A percentile compares a stretch with the other conserved stretches of the same genome.
Conservation (phyloP, 1,140 invertebrate species). For the Bombus polaris region DNA sequence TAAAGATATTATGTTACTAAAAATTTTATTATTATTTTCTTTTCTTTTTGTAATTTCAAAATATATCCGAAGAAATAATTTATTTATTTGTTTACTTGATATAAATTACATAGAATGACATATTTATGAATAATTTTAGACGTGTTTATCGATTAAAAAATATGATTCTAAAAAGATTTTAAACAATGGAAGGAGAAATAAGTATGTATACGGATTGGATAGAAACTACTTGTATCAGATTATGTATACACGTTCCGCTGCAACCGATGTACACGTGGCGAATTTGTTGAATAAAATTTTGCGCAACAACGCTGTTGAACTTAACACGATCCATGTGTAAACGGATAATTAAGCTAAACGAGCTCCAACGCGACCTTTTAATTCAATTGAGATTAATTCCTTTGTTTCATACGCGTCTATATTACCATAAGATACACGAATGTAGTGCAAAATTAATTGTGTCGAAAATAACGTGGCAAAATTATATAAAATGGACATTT, state of each 20-base stretch:
- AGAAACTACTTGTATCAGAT: not conserved
- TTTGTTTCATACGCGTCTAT: conserved; percentile 22
- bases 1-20: not conserved
- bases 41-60: not conserved
- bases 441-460: not conserved
- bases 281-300: conserved; percentile 36
- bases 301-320: not conserved
- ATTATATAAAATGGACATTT: not conserved
- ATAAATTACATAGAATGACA: not conserved
- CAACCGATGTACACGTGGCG: not conserved
- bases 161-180: not conserved
- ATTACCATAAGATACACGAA: conserved; percentile 29
- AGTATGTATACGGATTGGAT: not conserved
- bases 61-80: too few relatives aligned
- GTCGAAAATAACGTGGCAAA: not conserved
- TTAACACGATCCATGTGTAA: conserved; percentile 26
- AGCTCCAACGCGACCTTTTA: conserved; percentile 52
- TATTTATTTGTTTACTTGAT: not conserved
- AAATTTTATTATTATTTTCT: not conserved
- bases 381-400: conserved; percentile 61
- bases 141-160: not conserved
- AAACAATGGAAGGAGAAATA: not conserved
- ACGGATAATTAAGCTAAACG: conserved; percentile 55
- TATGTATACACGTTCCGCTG: not conserved
- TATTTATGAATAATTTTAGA: not conserved